These are phyloP conservation scores for Diorhabda carinulata DNA, from an alignment of 1,140 invertebrate genomes.

Conservation along the genomic window DNA sequence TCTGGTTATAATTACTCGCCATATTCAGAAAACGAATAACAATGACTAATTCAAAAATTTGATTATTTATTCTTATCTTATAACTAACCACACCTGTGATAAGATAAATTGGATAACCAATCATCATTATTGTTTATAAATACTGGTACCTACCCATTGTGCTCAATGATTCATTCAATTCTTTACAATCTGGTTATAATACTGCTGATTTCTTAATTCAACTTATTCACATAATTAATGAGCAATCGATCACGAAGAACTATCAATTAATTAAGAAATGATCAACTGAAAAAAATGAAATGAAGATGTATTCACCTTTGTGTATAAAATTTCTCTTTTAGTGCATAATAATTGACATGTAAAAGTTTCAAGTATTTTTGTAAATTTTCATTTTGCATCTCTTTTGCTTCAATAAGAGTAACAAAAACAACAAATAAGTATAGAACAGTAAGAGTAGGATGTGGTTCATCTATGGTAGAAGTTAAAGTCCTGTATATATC, in stretches of 20 bases:
- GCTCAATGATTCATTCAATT: background rate
- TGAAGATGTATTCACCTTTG: background rate
- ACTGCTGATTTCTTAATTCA: background rate
- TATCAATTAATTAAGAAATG: background rate
- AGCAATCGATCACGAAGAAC: background rate
- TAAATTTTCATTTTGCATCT: too few relatives aligned
- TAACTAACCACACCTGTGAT: background rate
- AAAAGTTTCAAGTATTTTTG: too few relatives aligned
- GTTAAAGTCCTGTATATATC: too few relatives aligned
- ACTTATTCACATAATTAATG: slow-evolving; percentile 1
- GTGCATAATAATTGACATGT: too few relatives aligned
- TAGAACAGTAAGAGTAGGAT: too few relatives aligned
- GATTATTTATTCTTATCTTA: background rate
- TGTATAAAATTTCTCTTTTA: background rate
- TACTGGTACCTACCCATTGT: background rate
- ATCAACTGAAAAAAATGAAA: background rate
- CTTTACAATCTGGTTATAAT: background rate
- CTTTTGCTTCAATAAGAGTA: too few relatives aligned
- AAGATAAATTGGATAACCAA: background rate
- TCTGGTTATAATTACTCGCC: background rate
- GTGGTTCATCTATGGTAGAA: too few relatives aligned
- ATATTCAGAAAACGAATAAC: background rate
- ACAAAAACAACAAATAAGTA: too few relatives aligned
- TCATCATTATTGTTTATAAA: background rate
- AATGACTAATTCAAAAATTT: background rate